phyloP scores from a whole-genome alignment of 2,113 vertebrate genomes.

The Ammodytes dubius region DNA sequence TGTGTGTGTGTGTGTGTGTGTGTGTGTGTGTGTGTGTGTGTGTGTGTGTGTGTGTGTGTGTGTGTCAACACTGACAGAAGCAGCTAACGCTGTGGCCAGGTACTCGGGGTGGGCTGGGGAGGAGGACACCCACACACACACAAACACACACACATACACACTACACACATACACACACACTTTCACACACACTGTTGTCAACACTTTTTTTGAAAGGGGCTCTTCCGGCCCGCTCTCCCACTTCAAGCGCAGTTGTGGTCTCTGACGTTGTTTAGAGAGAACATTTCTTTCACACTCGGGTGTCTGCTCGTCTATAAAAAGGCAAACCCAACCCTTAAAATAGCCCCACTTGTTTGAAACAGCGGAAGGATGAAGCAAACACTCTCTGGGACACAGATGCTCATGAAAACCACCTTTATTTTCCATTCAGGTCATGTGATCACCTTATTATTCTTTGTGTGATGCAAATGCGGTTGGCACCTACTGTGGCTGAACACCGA shows the following conservation, averaged over 20 bases:
- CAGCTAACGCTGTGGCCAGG: slow-evolving; percentile 62
- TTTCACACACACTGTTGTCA: slow-evolving; percentile 64
- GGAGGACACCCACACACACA: slow-evolving; percentile 48
- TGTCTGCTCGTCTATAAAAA: slow-evolving; percentile 80
- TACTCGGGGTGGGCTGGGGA: slow-evolving; percentile 51
- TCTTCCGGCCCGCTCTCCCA: slow-evolving; percentile 76
- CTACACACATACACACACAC: slow-evolving; percentile 20
- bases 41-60: slow-evolving; percentile 49
- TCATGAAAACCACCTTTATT: slow-evolving; percentile 81
- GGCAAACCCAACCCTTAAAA: slow-evolving; percentile 77
- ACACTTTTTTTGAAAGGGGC: slow-evolving; percentile 74
- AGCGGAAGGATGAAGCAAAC: slow-evolving; percentile 82
- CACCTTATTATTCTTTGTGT: slow-evolving; percentile 58
- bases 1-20: slow-evolving; percentile 53
- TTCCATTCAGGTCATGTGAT: slow-evolving; percentile 76
- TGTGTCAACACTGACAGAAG: slow-evolving; percentile 69
- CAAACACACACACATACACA: slow-evolving; percentile 15
- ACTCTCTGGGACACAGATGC: slow-evolving; percentile 76
- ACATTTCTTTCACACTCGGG: slow-evolving; percentile 80
- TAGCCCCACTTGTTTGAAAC: slow-evolving; percentile 80
- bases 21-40: slow-evolving; percentile 51
- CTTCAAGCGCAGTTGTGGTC: slow-evolving; percentile 82
- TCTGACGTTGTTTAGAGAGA: slow-evolving; percentile 79
- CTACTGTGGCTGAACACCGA: slow-evolving; percentile 8
- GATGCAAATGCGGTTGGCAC: slow-evolving; percentile 37